These are phyloP conservation scores for Drosophila varians DNA, from an alignment of 1,140 invertebrate genomes.

Conservation along the genomic window DNA sequence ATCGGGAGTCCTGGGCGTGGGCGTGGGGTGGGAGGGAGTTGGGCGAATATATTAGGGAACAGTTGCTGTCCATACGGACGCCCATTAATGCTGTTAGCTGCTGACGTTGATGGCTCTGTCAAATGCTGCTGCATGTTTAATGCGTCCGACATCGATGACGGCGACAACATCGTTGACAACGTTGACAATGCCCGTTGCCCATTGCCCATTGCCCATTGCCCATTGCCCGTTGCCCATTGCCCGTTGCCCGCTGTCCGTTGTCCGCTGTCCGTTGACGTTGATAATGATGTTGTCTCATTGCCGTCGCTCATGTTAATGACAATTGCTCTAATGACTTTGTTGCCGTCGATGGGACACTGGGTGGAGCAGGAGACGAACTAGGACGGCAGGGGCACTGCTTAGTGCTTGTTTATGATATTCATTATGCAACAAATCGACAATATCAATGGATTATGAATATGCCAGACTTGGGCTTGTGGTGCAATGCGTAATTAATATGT, in stretches of 20 bases:
- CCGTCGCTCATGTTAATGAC: constrained; percentile 77
- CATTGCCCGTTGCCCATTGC: too few species aligned
- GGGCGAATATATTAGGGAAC: constrained; percentile 14
- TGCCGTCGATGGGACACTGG: constrained; percentile 37
- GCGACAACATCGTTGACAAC: constrained; percentile 61
- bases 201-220: too few species aligned
- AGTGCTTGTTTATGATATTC: constrained; percentile 75
- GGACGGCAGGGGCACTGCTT: constrained; percentile 16
- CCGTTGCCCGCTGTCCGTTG: too few species aligned
- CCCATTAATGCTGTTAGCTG: constrained; percentile 79
- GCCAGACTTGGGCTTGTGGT: constrained; percentile 56
- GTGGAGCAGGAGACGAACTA: not conserved
- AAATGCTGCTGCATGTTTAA: constrained; percentile 81
- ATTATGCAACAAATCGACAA: constrained; percentile 81
- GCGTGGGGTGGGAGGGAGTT: not conserved
- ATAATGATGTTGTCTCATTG: constrained; percentile 81
- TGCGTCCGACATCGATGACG: constrained; percentile 70
- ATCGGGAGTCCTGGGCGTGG: not conserved
- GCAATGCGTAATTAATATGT: constrained; percentile 77
- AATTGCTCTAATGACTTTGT: constrained; percentile 81
- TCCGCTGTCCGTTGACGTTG: constrained; percentile 48
- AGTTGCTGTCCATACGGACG: constrained; percentile 39
- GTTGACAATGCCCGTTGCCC: constrained; percentile 72
- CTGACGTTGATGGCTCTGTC: constrained; percentile 79
- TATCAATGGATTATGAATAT: constrained; percentile 80